Evolutionary conservation across 2,797 vertebrate species (phyloP).

Genomic region (Macroramphosus scolopax): DNA sequence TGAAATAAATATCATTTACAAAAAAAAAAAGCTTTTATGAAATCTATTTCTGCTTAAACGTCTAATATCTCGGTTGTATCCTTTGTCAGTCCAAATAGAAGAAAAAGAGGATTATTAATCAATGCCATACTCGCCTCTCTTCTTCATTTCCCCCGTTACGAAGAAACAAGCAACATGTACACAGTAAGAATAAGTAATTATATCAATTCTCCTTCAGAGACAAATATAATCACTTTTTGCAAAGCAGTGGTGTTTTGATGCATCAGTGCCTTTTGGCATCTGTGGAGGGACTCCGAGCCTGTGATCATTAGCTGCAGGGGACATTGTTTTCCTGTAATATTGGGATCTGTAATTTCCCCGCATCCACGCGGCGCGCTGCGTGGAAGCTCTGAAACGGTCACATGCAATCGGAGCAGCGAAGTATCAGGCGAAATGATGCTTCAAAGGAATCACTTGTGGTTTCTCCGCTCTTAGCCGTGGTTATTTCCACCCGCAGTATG

Average conservation of each 20-base stretch:
- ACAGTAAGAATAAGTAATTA: no score
- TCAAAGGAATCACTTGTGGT: slow-evolving; percentile 67
- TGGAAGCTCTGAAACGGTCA: slow-evolving; percentile 49
- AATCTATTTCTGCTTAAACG: no score
- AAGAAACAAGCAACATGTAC: no score
- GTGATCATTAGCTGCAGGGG: slow-evolving; percentile 44
- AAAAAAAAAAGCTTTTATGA: no score
- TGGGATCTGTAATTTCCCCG: slow-evolving; percentile 47
- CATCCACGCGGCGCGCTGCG: slow-evolving; percentile 41
- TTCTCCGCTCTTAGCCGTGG: slow-evolving; percentile 55
- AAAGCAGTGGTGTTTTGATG: slow-evolving; percentile 35
- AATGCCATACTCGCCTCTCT: no score
- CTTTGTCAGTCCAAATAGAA: no score
- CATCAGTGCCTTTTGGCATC: slow-evolving; percentile 39
- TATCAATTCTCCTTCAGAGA: slow-evolving; percentile 7
- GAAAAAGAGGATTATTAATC: no score
- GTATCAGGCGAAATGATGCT: slow-evolving; percentile 61
- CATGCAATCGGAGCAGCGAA: slow-evolving; percentile 32
- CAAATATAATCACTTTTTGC: slow-evolving; percentile 20
- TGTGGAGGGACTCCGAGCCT: slow-evolving; percentile 22
- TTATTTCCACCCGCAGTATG: slow-evolving; percentile 62
- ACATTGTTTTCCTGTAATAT: slow-evolving; percentile 30
- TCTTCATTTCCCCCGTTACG: no score
- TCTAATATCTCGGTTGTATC: no score
- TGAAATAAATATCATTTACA: no score